A percentile compares a stretch with the other conserved stretches of the same genome.
Conservation (phyloP, 2,888 invertebrate genomes). For the Euphydryas editha region DNA sequence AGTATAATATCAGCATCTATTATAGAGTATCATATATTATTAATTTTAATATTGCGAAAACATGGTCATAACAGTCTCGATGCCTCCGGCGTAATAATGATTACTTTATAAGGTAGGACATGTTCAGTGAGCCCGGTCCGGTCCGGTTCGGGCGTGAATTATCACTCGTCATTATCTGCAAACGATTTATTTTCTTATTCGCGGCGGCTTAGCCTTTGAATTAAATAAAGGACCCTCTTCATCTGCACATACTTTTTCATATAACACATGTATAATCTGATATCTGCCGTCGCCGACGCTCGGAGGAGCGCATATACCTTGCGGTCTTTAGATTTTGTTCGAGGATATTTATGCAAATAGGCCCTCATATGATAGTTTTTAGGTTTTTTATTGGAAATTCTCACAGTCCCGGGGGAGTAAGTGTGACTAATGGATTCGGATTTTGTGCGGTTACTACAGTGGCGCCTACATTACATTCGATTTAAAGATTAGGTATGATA, state of each 20-base stretch:
- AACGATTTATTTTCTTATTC: slow-evolving; percentile 59
- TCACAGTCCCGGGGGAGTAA: slow-evolving; percentile 36
- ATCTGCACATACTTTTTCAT: slow-evolving; percentile 68
- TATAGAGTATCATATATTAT: slow-evolving; percentile 24
- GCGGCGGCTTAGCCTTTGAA: slow-evolving; percentile 70
- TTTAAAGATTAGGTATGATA: slow-evolving; percentile 18
- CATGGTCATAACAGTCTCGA: slow-evolving; percentile 21
- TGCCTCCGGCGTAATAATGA: slow-evolving; percentile 41
- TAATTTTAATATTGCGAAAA: slow-evolving; percentile 29
- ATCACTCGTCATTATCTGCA: slow-evolving; percentile 69
- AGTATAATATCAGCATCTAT: slow-evolving; percentile 14
- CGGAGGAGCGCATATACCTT: slow-evolving; percentile 41
- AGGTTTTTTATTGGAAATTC: slow-evolving; percentile 52
- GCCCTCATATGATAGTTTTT: slow-evolving; percentile 52
- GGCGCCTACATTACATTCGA: slow-evolving; percentile 22
- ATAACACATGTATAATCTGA: slow-evolving; percentile 50
- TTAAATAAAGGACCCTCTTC: slow-evolving; percentile 70
- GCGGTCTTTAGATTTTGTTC: slow-evolving; percentile 47
- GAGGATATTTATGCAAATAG: slow-evolving; percentile 76
- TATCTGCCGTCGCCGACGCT: slow-evolving; percentile 48
- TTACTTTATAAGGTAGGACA: slow-evolving; percentile 44
- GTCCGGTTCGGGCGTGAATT: slow-evolving; percentile 57
- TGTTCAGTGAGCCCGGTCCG: slow-evolving; percentile 34
- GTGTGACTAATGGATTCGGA: slow-evolving; percentile 41
- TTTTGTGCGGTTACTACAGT: slow-evolving; percentile 34